Evolutionary conservation across 2,888 invertebrate species (phyloP).

Genomic region (Philereme transversata): DNA sequence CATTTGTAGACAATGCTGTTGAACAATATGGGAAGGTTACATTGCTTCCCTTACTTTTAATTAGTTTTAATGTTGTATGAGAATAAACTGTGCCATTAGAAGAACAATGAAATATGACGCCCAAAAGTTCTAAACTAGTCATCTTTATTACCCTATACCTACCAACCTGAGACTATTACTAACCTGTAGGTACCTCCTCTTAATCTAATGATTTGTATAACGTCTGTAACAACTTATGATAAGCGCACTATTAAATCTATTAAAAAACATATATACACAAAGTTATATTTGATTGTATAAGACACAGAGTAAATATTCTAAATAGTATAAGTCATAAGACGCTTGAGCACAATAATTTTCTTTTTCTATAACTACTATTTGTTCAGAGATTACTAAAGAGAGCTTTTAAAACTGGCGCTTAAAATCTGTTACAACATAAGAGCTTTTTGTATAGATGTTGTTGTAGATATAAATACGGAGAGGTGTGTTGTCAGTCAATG

Average conservation of each 20-base stretch:
- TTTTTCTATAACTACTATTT: conserved; percentile 34
- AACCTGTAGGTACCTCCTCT: conserved; percentile 23
- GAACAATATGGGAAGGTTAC: conserved; percentile 35
- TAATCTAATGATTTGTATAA: conserved; percentile 30
- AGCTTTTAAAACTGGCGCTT: conserved; percentile 75
- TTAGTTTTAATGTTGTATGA: conserved; percentile 46
- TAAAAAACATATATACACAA: conserved; percentile 34
- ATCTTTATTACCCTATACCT: conserved; percentile 37
- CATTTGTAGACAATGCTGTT: conserved; percentile 35
- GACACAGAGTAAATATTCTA: conserved; percentile 8
- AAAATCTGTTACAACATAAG: conserved; percentile 68
- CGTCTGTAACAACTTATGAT: conserved; percentile 17
- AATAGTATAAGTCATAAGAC: conserved; percentile 31
- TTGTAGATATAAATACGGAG: conserved; percentile 56
- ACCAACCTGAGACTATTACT: conserved; percentile 36
- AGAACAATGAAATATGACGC: conserved; percentile 50
- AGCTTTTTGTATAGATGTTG: conserved; percentile 77
- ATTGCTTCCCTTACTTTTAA: conserved; percentile 59
- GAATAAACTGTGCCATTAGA: conserved; percentile 45
- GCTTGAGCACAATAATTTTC: conserved; percentile 47
- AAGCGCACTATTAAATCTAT: conserved; percentile 39
- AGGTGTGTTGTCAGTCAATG: conserved; percentile 46
- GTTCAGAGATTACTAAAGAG: conserved; percentile 45
- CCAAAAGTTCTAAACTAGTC: conserved; percentile 39
- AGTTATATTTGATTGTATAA: conserved; percentile 23